These are phyloP conservation scores for Chascanopsetta lugubris DNA, from an alignment of 2,113 vertebrate species.

Conservation along the genomic window DNA sequence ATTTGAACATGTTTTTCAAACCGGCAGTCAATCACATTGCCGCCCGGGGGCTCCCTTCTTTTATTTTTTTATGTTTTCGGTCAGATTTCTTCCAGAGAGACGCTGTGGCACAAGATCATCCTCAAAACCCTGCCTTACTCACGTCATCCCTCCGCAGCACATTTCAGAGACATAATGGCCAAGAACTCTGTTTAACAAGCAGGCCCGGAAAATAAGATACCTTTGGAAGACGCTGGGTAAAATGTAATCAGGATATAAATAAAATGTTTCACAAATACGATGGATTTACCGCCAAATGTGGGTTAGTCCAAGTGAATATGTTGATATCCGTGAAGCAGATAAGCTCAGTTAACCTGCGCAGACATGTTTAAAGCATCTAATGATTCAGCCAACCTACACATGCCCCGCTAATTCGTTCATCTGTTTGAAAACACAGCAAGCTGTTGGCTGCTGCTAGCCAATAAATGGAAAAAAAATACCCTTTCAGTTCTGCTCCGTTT, in stretches of 20 bases:
- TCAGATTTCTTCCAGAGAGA: conserved; percentile 23
- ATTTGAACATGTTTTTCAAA: conserved; percentile 38
- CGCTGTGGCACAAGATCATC: conserved; percentile 39
- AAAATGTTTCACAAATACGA: background rate
- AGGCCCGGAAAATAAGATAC: conserved; percentile 1
- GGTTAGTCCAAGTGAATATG: background rate
- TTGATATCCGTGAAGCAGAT: too few relatives aligned
- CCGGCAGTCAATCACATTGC: conserved; percentile 48
- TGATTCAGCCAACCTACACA: conserved; percentile 27
- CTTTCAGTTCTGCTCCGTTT: conserved; percentile 32
- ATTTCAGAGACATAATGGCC: conserved; percentile 36
- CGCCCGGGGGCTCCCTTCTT: conserved; percentile 31
- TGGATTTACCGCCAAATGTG: background rate
- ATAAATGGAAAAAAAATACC: background rate
- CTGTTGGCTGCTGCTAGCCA: conserved; percentile 31
- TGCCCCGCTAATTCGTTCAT: conserved; percentile 31
- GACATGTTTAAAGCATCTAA: conserved; percentile 4
- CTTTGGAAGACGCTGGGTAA: background rate
- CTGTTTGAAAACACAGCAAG: conserved; percentile 42
- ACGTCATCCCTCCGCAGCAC: conserved; percentile 37
- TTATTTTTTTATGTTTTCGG: conserved; percentile 3
- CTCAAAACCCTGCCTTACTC: conserved; percentile 58
- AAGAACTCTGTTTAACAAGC: conserved; percentile 9
- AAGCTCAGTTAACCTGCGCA: conserved; percentile 7
- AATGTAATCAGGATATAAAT: background rate